phyloP scores from a whole-genome alignment of 1,140 invertebrate species.

The Eueides isabella region DNA sequence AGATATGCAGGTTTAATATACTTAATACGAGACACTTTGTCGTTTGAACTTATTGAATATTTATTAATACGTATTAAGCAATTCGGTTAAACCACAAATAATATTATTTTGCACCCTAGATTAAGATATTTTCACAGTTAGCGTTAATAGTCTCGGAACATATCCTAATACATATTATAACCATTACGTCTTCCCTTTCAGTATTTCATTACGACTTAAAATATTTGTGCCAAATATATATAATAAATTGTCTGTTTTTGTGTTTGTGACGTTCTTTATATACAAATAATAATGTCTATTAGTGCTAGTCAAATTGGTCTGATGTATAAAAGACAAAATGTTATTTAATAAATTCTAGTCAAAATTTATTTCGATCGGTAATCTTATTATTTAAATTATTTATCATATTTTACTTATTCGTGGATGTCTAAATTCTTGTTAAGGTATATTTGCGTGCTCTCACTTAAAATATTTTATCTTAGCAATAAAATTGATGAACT shows the following conservation, averaged over 20 bases:
- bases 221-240: slow-evolving; percentile 73
- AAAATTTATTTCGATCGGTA: slow-evolving; percentile 68
- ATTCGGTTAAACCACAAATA: slow-evolving; percentile 39
- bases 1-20: slow-evolving; percentile 30
- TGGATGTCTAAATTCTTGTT: slow-evolving; percentile 55
- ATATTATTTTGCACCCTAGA: slow-evolving; percentile 72
- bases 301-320: slow-evolving; percentile 78
- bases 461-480: slow-evolving; percentile 68
- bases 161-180: slow-evolving; percentile 71
- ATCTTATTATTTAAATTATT: slow-evolving; percentile 36
- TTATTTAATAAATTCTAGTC: slow-evolving; percentile 73
- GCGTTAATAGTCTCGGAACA: slow-evolving; percentile 65
- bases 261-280: slow-evolving; percentile 46
- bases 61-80: slow-evolving; percentile 12
- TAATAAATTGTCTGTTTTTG: slow-evolving; percentile 46
- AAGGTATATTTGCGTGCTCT: slow-evolving; percentile 62
- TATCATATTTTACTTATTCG: slow-evolving; percentile 59
- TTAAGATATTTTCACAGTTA: slow-evolving; percentile 63
- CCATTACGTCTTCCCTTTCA: slow-evolving; percentile 75
- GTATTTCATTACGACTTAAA: slow-evolving; percentile 62
- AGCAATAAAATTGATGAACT: slow-evolving; percentile 81
- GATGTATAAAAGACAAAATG: slow-evolving; percentile 60
- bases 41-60: slow-evolving; percentile 27
- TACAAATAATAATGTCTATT: slow-evolving; percentile 46
- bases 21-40: slow-evolving; percentile 3